Conservation (phyloP, 2,113 vertebrate species). For the Dromiciops gliroides region DNA sequence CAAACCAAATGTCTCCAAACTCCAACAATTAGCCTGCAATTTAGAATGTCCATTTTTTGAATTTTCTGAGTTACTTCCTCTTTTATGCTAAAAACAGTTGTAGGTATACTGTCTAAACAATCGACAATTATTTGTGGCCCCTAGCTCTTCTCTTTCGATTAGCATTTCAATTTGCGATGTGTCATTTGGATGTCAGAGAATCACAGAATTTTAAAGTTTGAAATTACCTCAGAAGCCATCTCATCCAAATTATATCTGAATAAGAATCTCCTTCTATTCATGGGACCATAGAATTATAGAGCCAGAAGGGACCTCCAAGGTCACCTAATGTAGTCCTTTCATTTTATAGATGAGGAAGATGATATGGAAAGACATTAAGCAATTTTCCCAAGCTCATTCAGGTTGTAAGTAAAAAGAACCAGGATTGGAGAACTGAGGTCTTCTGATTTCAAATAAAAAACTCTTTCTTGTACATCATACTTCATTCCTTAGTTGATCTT, state of each 20-base stretch:
- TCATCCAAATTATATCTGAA: not conserved
- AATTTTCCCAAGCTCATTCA: not conserved
- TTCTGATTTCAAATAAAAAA: not conserved
- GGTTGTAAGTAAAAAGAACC: not conserved
- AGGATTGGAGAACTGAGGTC: not conserved
- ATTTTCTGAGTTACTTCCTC: not conserved
- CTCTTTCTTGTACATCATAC: not conserved
- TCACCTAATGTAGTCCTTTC: not conserved
- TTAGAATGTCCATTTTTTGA: not conserved
- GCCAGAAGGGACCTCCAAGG: not conserved
- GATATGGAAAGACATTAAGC: not conserved
- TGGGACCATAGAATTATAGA: not conserved
- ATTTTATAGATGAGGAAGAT: not conserved
- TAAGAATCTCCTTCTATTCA: not conserved
- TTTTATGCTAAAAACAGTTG: not conserved
- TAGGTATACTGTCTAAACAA: not conserved
- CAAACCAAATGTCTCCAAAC: conserved; percentile 20
- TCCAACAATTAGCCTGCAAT: not conserved
- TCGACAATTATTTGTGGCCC: conserved; percentile 29
- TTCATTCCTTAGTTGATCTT: not conserved
- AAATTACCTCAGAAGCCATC: not conserved
- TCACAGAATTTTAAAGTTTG: not conserved
- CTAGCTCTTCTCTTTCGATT: conserved; percentile 28
- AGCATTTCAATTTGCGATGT: not conserved
- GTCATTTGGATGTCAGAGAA: not conserved